Evolutionary conservation across 2,797 vertebrate species (phyloP).

Genomic region (Amazonetta brasiliensis): DNA sequence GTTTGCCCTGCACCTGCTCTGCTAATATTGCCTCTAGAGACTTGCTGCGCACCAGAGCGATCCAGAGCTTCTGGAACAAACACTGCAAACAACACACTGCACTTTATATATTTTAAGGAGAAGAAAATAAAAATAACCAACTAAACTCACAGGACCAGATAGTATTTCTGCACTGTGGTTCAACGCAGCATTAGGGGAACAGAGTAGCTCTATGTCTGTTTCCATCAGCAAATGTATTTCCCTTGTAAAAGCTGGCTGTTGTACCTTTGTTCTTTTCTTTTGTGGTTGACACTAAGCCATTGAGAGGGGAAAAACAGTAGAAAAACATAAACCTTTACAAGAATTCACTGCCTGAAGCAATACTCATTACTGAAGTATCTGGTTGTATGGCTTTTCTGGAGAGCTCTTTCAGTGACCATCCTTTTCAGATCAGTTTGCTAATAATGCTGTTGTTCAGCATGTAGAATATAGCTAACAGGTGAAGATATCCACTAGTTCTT

Average conservation of each 20-base stretch:
- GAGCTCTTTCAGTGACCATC: neutral
- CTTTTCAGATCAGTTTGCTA: neutral
- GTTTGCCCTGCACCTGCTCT: rapidly evolving
- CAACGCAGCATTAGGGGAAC: neutral
- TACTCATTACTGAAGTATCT: neutral
- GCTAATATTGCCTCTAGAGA: neutral
- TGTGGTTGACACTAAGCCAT: neutral
- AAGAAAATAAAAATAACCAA: neutral
- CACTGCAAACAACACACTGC: rapidly evolving
- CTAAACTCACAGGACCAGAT: neutral
- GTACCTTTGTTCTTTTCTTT: neutral
- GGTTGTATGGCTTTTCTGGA: neutral
- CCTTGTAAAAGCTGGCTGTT: neutral
- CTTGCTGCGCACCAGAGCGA: neutral
- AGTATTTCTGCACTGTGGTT: neutral
- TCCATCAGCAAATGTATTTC: neutral
- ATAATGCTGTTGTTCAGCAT: neutral
- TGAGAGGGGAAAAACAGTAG: neutral
- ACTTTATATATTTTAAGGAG: neutral
- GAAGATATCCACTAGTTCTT: neutral
- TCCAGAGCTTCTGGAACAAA: neutral
- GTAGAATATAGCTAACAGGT: rapidly evolving
- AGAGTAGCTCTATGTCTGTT: neutral
- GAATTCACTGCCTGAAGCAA: neutral
- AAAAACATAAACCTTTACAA: neutral